Conservation (phyloP, 2,113 vertebrate species). For the Petroica traversi region DNA sequence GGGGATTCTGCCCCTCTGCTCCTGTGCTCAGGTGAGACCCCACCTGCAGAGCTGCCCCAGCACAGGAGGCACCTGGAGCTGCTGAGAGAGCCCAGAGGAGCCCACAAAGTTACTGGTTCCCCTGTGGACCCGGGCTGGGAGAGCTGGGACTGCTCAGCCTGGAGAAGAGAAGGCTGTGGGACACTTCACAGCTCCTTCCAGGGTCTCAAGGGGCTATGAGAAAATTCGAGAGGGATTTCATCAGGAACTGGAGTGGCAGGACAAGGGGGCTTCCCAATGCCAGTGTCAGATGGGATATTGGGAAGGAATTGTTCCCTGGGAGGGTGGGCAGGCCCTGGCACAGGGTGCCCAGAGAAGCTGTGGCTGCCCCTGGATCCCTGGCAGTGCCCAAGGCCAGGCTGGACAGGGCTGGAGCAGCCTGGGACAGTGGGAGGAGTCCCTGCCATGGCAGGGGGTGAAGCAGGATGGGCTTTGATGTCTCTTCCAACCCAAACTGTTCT, state of each 20-base stretch:
- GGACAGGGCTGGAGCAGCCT: background rate
- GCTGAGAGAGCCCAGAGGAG: background rate
- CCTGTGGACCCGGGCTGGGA: background rate
- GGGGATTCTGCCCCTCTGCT: background rate
- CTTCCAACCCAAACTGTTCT: background rate
- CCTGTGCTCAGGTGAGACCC: background rate
- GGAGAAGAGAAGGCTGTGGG: background rate
- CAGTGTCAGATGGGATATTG: fast-evolving
- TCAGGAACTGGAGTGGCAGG: background rate
- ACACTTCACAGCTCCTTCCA: background rate
- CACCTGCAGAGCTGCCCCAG: background rate
- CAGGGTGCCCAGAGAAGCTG: background rate
- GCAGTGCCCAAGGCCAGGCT: fast-evolving
- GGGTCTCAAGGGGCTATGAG: background rate
- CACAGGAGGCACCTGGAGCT: background rate
- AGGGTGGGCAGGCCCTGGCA: background rate
- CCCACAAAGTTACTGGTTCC: fast-evolving
- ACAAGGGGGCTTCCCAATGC: background rate
- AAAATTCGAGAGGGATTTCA: background rate
- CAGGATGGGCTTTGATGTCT: background rate
- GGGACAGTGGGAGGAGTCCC: fast-evolving
- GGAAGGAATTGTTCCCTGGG: background rate
- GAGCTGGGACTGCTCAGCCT: background rate
- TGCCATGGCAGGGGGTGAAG: background rate
- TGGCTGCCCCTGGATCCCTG: background rate